Evolutionary conservation across 2,888 invertebrate genomes (phyloP), one percentile per base, ranked within the genome.

Genomic region (Nemotelus pantherinus): DNA sequence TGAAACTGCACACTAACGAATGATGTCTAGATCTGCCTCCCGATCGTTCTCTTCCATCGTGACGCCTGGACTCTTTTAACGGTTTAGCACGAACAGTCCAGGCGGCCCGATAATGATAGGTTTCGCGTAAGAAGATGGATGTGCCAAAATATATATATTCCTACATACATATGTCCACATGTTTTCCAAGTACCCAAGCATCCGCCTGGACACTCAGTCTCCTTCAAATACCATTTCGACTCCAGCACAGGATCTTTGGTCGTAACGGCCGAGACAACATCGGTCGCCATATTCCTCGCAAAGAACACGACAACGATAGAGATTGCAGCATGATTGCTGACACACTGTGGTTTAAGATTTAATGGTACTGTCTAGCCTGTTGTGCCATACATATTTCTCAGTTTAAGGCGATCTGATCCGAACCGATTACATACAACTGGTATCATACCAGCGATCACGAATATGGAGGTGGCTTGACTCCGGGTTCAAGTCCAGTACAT

Each of bases 101-200:
- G 60, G 74, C 74, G 74, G 74, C 48, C 74, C 57, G 74, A 74
- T 74, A 74, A 78, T 78, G 76, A 76, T 78, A 78, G 76, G 76
- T 78, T 78, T 70, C 76, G 9, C n/a, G 44, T 64, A 44, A 67
- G 25, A 75, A 78, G 78, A 78, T 78, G 78, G 76, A 78, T 78
- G 78, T 78, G 63, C 78, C 76, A 78, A 78, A 78, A 76, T 78
- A 57, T 76, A 48, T 47, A 74, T 78, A 76, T 63, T 60, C 41
- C 47, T 63, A 63, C 70, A 57, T 58, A 53, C 47, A 43, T 10
- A 10, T 39, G 48, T 64, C 44, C 48, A 25, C 6, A 53, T 25
- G 25, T 25, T 25, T 25, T 25, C 65, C 47, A 45, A 47, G 47
- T 41, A 65, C 25, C 7, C 45, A 44, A 10, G 3, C 65, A 3